These are phyloP conservation scores for Drosophila sechellia DNA, from an alignment of 1,140 invertebrate genomes.

Conservation along the genomic window DNA sequence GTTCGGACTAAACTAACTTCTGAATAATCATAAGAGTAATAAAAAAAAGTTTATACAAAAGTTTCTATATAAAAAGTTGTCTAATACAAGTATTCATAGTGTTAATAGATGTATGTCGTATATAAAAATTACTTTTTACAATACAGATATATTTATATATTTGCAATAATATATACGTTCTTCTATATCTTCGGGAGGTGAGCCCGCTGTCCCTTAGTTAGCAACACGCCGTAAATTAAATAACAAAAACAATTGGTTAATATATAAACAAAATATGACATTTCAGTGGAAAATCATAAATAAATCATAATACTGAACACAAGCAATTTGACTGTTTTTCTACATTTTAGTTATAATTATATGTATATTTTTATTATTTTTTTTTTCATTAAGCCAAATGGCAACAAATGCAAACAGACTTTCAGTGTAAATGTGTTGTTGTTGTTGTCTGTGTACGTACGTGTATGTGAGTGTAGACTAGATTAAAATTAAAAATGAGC, in stretches of 20 bases:
- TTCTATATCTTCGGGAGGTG: constrained; percentile 7
- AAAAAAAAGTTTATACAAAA: constrained; percentile 80
- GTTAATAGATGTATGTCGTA: constrained; percentile 42
- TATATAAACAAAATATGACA: constrained; percentile 36
- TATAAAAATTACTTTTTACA: constrained; percentile 49
- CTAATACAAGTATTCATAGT: constrained; percentile 70
- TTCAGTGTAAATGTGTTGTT: constrained; percentile 24
- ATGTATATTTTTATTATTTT: constrained; percentile 39
- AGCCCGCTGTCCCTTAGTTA: constrained; percentile 28
- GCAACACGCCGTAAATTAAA: constrained; percentile 20
- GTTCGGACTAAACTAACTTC: constrained; percentile 47
- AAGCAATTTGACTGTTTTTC: constrained; percentile 54
- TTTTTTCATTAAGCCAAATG: constrained; percentile 20
- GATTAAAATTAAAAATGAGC: constrained; percentile 56
- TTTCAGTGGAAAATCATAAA: constrained; percentile 45
- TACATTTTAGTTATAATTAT: constrained; percentile 28
- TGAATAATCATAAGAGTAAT: constrained; percentile 56
- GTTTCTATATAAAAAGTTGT: constrained; percentile 76
- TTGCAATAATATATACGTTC: constrained; percentile 27
- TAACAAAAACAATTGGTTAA: constrained; percentile 50
- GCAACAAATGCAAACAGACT: constrained; percentile 58
- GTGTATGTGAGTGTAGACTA: constrained; percentile 26
- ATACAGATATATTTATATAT: constrained; percentile 30
- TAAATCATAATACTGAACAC: constrained; percentile 77
- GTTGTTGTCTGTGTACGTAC: not conserved